Percentiles rank a stretch among this genome's conserved stretches.
Conservation (phyloP, 1,140 invertebrate species). For the Pogonomyrmex californicus region DNA sequence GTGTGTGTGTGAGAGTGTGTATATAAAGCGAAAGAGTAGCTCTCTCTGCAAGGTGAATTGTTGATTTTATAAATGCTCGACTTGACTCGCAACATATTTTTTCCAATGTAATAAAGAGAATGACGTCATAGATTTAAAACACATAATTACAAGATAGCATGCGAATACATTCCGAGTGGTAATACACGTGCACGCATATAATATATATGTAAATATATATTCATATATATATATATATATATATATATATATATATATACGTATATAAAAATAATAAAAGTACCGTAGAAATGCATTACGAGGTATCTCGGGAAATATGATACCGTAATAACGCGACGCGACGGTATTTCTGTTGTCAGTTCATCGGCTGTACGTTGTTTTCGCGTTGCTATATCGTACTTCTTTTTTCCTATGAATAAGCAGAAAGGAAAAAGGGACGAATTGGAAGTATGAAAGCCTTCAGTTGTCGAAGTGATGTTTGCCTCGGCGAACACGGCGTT, state of each 20-base stretch:
- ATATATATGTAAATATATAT: background rate
- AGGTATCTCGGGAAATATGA: conserved; percentile 52
- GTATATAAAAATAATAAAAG: conserved; percentile 45
- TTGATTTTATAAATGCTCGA: background rate
- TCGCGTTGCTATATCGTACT: background rate
- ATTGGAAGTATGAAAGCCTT: conserved; percentile 54
- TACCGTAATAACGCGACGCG: conserved; percentile 46
- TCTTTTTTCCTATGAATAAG: conserved; percentile 46
- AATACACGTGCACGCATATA: background rate
- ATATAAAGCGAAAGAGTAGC: background rate
- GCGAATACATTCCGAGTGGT: background rate
- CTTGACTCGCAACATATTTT: background rate
- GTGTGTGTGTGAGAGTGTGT: no score
- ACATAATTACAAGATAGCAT: conserved; percentile 24
- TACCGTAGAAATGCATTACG: conserved; percentile 37
- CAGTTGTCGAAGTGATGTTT: conserved; percentile 46
- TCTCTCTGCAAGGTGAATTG: background rate
- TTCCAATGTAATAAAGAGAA: conserved; percentile 12
- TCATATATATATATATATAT: background rate
- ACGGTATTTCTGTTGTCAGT: conserved; percentile 48
- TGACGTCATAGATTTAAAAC: conserved; percentile 41
- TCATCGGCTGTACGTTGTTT: conserved; percentile 43
- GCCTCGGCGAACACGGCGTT: conserved; percentile 32
- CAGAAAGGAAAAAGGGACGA: conserved; percentile 46
- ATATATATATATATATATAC: background rate